Evolutionary conservation across 2,797 vertebrate genomes (phyloP).

Genomic region (Esox lucius): DNA sequence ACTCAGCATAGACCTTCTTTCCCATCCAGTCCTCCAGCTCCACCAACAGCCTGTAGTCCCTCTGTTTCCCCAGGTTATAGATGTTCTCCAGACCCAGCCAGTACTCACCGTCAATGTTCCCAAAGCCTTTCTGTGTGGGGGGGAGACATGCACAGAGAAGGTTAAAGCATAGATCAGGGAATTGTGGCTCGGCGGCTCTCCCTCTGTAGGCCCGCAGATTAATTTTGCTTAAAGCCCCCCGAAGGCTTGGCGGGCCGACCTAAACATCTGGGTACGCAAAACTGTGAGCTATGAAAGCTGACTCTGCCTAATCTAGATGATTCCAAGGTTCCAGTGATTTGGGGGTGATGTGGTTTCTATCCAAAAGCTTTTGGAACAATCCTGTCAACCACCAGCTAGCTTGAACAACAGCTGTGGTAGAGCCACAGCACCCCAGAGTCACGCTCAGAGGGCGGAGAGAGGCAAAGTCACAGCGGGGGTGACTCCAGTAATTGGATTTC

Average conservation of each 20-base stretch:
- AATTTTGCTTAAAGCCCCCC: no score
- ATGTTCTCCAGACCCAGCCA: conserved; percentile 97
- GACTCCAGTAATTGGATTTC: conserved; percentile 24
- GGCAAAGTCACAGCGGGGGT: conserved; percentile 11
- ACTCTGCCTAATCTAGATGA: neutral
- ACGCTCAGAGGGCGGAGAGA: conserved; percentile 40
- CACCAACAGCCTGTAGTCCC: conserved; percentile 91
- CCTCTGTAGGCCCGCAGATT: no score
- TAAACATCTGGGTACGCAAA: no score
- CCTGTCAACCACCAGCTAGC: neutral
- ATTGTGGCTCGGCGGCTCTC: no score
- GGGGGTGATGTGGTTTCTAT: neutral
- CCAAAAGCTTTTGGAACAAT: neutral
- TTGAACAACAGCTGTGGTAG: neutral
- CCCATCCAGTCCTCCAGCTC: conserved; percentile 98
- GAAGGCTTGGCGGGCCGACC: no score
- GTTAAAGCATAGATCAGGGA: neutral
- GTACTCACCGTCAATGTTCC: conserved; percentile 93
- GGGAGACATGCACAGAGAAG: conserved; percentile 1
- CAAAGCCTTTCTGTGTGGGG: conserved; percentile 91
- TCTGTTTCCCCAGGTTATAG: conserved; percentile 90
- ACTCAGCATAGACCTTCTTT: conserved; percentile 97
- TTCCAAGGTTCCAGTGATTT: neutral
- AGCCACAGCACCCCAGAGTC: neutral
- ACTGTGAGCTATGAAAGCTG: no score